Percentiles rank a stretch among this genome's conserved stretches.
Conservation (phyloP, 2,797 vertebrate species). For the Cygnus olor region DNA sequence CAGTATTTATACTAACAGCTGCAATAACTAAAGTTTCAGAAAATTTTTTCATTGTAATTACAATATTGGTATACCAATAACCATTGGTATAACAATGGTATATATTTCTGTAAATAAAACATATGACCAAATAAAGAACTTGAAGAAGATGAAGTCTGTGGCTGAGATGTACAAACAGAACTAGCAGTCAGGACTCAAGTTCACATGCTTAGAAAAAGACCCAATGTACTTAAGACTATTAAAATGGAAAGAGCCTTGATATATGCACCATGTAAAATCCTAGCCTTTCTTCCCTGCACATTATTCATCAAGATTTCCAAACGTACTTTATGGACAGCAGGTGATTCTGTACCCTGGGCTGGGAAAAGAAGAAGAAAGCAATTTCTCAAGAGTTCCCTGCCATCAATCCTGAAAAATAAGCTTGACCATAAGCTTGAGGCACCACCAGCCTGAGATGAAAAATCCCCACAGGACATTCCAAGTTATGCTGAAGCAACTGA, state of each 20-base stretch:
- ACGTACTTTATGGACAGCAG: neutral
- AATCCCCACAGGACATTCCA: neutral
- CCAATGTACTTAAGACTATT: neutral
- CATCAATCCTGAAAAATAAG: slow-evolving; percentile 47
- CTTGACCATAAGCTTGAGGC: neutral
- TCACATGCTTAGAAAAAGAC: neutral
- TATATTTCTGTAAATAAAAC: no score
- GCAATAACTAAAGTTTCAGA: neutral
- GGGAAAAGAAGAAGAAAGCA: slow-evolving; percentile 9
- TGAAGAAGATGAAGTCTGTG: neutral
- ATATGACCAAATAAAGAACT: neutral
- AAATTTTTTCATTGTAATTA: neutral
- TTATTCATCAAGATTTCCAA: slow-evolving; percentile 9
- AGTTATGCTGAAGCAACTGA: neutral
- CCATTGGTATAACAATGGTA: no score
- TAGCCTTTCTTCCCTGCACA: neutral
- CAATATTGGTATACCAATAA: neutral
- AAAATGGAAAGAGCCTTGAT: neutral
- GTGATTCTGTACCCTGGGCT: neutral
- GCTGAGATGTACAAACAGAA: neutral
- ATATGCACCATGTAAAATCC: neutral
- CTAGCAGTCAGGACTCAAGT: neutral
- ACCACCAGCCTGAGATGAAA: neutral
- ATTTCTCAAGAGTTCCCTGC: neutral
- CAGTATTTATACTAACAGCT: neutral